Base-by-base conservation (phyloP, 1,140 invertebrate species). In the Bombus haemorrhoidalis region DNA sequence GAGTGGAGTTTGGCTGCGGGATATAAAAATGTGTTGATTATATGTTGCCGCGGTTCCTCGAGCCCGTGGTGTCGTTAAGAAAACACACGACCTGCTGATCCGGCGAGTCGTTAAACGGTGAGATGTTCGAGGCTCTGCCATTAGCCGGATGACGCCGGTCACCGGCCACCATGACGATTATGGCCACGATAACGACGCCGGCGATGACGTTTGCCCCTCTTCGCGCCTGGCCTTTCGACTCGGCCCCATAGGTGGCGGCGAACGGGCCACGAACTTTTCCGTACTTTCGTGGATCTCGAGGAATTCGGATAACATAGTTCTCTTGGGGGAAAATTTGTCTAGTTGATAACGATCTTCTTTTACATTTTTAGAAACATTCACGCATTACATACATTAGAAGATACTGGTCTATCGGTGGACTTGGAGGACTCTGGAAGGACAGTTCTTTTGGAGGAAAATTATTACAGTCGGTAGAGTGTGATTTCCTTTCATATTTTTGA, bases 11-110 rank as follows among this genome's bases (percentile, higher is more conserved):
- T 92, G 93, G 92, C 92, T 92, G 91, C 91, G 89, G 93, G 93
- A 94, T 94, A 95, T 95, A 95, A 95, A 95, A 95, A 95, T 95
- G 94, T 94, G 94, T 95, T 95, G 94, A 95, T 95, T 95, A 95
- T 95, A 95, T 91, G 94, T 95, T 95, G 92, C 86, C 57, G 83
- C 72, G 79, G 82, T 89, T 92, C 91, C 91, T 91, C 72, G 85
- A 87, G 85, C 82, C 89, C 87, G 81, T 93, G 93, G 92, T 95
- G 94, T 95, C 94, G 94, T 95, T 94, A 94, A 93, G 91, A 89
- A 93, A 94, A 93, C 90, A 92, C 91, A 92, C 89, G 72, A 90
- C 76, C 41, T 74, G 82, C 81, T 81, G 79, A 84, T 71, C 77
- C 85, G 68, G 43, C 62, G 62, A 90, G 81, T 90, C 77, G 86